phyloP scores from a whole-genome alignment of 2,888 invertebrate genomes.

The Lutraria lutraria region DNA sequence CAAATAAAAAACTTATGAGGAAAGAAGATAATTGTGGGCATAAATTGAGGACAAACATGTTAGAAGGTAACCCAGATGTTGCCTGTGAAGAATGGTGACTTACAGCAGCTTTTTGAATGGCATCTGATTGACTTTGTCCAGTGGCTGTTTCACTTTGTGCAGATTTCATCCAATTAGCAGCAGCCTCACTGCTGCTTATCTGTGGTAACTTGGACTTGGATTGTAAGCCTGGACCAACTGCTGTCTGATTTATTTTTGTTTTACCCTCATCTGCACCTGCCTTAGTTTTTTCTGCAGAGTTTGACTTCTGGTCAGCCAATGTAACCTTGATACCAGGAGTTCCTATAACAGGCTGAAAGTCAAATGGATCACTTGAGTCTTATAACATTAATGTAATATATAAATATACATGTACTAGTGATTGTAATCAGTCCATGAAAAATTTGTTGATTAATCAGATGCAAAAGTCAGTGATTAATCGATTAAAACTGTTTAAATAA shows the following conservation, averaged over 20 bases:
- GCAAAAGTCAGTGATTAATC: too few species aligned
- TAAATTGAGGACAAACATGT: too few species aligned
- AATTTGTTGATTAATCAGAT: too few species aligned
- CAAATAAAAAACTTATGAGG: too few species aligned
- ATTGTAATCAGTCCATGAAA: too few species aligned
- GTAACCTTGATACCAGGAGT: conserved; percentile 54
- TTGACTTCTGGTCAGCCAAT: neutral
- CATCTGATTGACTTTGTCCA: conserved; percentile 69
- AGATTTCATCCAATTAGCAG: conserved; percentile 83
- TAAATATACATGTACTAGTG: too few species aligned
- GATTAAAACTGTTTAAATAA: too few species aligned
- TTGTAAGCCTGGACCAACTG: conserved; percentile 62
- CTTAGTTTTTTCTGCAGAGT: neutral
- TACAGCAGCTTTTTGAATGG: conserved; percentile 82
- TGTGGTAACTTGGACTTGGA: conserved; percentile 62
- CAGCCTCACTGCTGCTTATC: conserved; percentile 76
- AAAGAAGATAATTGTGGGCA: too few species aligned
- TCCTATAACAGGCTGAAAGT: conserved; percentile 59
- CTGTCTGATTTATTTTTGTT: conserved; percentile 47
- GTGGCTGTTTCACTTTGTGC: conserved; percentile 79
- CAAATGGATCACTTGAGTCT: too few species aligned
- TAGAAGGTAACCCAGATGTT: neutral
- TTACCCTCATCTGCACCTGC: conserved; percentile 20
- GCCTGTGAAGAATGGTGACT: conserved; percentile 47
- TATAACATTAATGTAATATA: too few species aligned